Base-by-base conservation (phyloP, 1,140 invertebrate species). In the Batillaria attramentaria region DNA sequence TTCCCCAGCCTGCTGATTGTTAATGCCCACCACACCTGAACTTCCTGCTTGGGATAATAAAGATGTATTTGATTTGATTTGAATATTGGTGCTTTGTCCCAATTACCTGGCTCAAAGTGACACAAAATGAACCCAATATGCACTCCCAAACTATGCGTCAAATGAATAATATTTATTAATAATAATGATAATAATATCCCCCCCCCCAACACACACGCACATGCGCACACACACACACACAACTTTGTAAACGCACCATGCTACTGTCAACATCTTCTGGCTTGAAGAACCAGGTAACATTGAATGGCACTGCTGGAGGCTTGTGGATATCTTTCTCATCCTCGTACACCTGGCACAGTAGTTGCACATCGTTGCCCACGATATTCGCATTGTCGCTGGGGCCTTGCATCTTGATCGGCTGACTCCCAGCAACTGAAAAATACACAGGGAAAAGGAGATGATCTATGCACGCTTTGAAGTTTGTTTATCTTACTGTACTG, bases 271-370 rank as follows among this genome's bases (percentile, higher is more conserved):
- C 20, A 33, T 62, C 37, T 37, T 75, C 54, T 2, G 73, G 73
- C n/a, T 42, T 75, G 73, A 75, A 75, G 73, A 41, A 41, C 73
- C 73, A 75, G 42, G 73, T 75, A 57, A 75, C 73, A 37, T 75
- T 75, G 73, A 28, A 62, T 33, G 73, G 73, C 54, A 41, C 54
- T 39, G 73, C 62, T 20, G 39, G 31, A 24, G 57, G 35, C 37
- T 37, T 20, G 35, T 65, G 31, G 16, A 31, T 3, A 54, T 37
- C 37, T 39, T 65, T 75, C 20, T 42, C 16, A 37, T 75, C 73
- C 20, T 24, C 31, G 37, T 54, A 75, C 31, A 78, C 65, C 65
- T 46, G 50, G 37, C 77, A 78, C 41, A 69, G 37, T 28, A 78
- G 68, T 35, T 70, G 66, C n/a, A 54, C 42, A 43, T 69, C 50